Evolutionary conservation across 2,888 invertebrate species (phyloP), one percentile per base, ranked within the genome.

Genomic region (Chrysotoxum bicinctum): DNA sequence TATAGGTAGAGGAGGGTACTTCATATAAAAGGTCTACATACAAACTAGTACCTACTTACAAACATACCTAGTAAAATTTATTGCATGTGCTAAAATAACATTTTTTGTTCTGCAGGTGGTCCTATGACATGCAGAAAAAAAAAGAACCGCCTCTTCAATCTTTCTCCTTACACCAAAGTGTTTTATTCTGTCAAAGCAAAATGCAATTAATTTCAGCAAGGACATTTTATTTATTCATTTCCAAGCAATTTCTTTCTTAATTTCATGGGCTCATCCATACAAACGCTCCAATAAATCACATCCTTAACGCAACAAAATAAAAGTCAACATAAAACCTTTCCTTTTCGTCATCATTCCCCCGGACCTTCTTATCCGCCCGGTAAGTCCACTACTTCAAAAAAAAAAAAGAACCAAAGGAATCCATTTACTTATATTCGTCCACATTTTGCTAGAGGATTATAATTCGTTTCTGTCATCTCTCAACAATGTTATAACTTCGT

Each of bases 251-350:
- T 68, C 50, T 60, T 56, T 66, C 56, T 72, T 66, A 79, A 79
- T 79, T 73, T 50, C 52, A 52, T 50, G 32, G 74, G 66, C 74
- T 74, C 74, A 66, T 66, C 66, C 74, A 69, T 74, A 35, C 52
- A 48, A 66, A 69, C 56, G 70, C 43, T 60, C 69, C 70, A 68
- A 84, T 84, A 84, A 84, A 80, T 84, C 75, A 84, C 70, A 64
- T 66, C 58, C 64, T 72, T 76, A 84, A 75, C 60, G 80, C 66
- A 84, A 84, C 84, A 84, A 84, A 84, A 80, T 80, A 84, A 84
- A 84, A 80, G 75, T 75, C 80, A 84, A 84, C 84, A 75, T 72
- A 73, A 82, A 82, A 72, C 77, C 77, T 60, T 56, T 45, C 50
- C 50, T 66, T 21, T 32, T 9, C 21, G 5, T 8, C 48, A 48